Conservation (phyloP, 2,888 invertebrate genomes). For the Nebria brevicollis region DNA sequence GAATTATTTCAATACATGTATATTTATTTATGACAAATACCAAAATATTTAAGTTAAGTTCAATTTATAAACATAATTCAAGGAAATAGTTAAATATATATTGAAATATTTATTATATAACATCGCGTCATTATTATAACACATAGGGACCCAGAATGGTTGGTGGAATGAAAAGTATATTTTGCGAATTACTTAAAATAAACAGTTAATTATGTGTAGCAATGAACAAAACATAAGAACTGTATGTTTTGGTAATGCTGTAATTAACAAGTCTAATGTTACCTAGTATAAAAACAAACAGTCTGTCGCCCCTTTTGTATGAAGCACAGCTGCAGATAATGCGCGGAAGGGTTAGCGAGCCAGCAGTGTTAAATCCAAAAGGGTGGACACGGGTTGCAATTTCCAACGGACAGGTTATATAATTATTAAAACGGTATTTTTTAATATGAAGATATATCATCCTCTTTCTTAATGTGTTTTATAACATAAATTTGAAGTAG, state of each 20-base stretch:
- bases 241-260: conserved; percentile 39
- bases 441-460: not conserved
- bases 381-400: not conserved
- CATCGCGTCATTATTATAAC: no score
- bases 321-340: conserved; percentile 36
- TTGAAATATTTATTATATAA: no score
- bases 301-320: conserved; percentile 23
- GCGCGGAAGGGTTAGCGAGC: not conserved
- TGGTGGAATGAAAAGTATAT: no score
- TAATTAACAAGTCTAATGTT: conserved; percentile 43
- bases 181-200: conserved; percentile 33
- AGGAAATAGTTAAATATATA: no score
- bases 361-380: not conserved
- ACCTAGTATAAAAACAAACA: conserved; percentile 39
- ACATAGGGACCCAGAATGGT: no score
- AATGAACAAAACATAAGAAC: conserved; percentile 29
- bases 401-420: not conserved
- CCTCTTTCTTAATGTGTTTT: not conserved
- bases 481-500: no score
- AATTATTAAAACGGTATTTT: not conserved
- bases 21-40: no score
- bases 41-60: no score
- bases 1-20: not conserved
- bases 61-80: no score
- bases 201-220: conserved; percentile 31